Conservation (phyloP, 2,888 invertebrate genomes). For the Nudaria mundana region DNA sequence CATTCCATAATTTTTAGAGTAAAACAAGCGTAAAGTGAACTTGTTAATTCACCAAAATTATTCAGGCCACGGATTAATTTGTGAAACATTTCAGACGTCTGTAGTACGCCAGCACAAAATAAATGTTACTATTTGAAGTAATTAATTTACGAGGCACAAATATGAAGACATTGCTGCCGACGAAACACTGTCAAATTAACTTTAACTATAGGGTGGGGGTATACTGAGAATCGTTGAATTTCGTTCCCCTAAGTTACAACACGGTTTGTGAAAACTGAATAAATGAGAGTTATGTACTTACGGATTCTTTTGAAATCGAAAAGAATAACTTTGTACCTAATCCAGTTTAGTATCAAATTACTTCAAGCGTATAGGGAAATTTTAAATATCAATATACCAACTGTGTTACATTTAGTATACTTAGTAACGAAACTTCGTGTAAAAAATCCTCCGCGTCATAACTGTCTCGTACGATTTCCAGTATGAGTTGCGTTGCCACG, state of each 20-base stretch:
- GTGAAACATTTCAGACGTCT: constrained; percentile 11
- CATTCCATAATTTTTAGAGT: neutral
- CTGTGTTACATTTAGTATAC: too few species aligned
- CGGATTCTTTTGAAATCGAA: too few species aligned
- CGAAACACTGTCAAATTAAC: constrained; percentile 46
- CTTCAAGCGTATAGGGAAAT: too few species aligned
- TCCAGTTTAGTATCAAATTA: too few species aligned
- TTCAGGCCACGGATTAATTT: constrained; percentile 23
- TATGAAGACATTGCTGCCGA: constrained; percentile 27
- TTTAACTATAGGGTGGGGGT: constrained; percentile 15
- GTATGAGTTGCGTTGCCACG: too few species aligned
- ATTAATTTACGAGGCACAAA: constrained; percentile 52
- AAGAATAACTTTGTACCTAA: too few species aligned
- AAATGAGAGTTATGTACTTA: too few species aligned
- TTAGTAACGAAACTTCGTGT: too few species aligned
- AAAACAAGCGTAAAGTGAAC: constrained; percentile 9
- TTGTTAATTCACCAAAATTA: constrained; percentile 14
- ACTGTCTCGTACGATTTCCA: too few species aligned
- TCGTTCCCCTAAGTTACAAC: neutral
- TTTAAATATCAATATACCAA: too few species aligned
- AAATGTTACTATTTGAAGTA: constrained; percentile 44
- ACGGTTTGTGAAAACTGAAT: neutral
- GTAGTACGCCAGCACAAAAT: constrained; percentile 17
- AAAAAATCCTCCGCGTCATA: too few species aligned
- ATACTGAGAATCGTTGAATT: constrained; percentile 7